Evolutionary conservation across 2,797 vertebrate species (phyloP).

Genomic region (Cyprinodon diabolis): DNA sequence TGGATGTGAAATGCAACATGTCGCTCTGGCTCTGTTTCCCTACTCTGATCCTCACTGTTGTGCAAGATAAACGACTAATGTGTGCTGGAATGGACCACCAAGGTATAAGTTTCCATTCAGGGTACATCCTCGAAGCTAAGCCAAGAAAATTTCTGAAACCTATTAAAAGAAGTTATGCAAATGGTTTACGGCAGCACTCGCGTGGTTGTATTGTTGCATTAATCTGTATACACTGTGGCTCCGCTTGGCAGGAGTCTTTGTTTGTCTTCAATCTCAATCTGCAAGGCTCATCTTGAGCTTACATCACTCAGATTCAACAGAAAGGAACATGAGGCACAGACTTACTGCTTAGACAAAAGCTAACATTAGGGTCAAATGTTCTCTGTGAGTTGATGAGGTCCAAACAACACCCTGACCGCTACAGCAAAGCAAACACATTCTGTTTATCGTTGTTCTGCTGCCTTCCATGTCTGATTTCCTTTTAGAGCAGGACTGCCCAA

Average conservation of each 20-base stretch:
- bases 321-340: slow-evolving; percentile 59
- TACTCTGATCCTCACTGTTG: slow-evolving; percentile 66
- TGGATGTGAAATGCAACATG: slow-evolving; percentile 72
- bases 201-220: slow-evolving; percentile 78
- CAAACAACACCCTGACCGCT: neutral
- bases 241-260: slow-evolving; percentile 72
- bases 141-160: slow-evolving; percentile 80
- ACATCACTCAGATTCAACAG: slow-evolving; percentile 75
- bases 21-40: slow-evolving; percentile 71
- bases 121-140: slow-evolving; percentile 78
- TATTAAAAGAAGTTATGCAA: slow-evolving; percentile 84
- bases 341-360: slow-evolving; percentile 55
- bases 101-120: slow-evolving; percentile 82
- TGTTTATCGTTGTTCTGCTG: neutral
- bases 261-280: slow-evolving; percentile 77
- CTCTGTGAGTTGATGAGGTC: slow-evolving; percentile 25
- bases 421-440: neutral
- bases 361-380: slow-evolving; percentile 63
- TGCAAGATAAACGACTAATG: slow-evolving; percentile 80
- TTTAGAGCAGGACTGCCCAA: slow-evolving; percentile 24
- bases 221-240: slow-evolving; percentile 80
- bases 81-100: slow-evolving; percentile 83
- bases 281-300: slow-evolving; percentile 72
- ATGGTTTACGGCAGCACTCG: slow-evolving; percentile 81
- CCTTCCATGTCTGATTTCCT: slow-evolving; percentile 48